A percentile compares a stretch with the other conserved stretches of the same genome.
These are phyloP conservation scores for Dione juno DNA, from an alignment of 2,888 invertebrate genomes.

Conservation along the genomic window DNA sequence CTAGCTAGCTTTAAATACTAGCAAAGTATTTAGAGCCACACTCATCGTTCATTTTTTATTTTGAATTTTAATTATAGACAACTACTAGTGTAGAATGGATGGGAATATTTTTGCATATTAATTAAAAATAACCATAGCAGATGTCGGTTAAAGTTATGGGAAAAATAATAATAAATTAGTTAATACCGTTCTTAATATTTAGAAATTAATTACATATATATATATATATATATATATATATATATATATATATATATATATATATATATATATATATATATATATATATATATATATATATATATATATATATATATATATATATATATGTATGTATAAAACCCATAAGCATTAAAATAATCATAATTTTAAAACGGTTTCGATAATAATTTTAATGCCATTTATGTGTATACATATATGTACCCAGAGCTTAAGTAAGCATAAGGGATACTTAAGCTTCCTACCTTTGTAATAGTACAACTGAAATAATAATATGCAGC, in stretches of 20 bases:
- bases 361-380: neutral
- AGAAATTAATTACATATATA: neutral
- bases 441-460: too few relatives aligned
- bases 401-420: neutral
- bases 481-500: constrained; percentile 8
- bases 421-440: too few relatives aligned
- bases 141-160: neutral
- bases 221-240: too few relatives aligned
- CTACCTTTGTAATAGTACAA: neutral
- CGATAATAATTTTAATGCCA: neutral
- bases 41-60: neutral
- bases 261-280: too few relatives aligned
- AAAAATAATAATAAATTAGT: neutral
- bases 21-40: neutral
- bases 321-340: too few relatives aligned
- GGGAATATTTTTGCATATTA: constrained; percentile 11
- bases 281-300: too few relatives aligned
- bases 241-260: too few relatives aligned
- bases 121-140: constrained; percentile 10
- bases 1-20: too few relatives aligned
- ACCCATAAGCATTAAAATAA: neutral
- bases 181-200: neutral
- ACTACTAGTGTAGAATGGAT: neutral
- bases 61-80: neutral
- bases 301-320: too few relatives aligned